Conservation (phyloP, 2,888 invertebrate genomes). For the Noctua janthina region DNA sequence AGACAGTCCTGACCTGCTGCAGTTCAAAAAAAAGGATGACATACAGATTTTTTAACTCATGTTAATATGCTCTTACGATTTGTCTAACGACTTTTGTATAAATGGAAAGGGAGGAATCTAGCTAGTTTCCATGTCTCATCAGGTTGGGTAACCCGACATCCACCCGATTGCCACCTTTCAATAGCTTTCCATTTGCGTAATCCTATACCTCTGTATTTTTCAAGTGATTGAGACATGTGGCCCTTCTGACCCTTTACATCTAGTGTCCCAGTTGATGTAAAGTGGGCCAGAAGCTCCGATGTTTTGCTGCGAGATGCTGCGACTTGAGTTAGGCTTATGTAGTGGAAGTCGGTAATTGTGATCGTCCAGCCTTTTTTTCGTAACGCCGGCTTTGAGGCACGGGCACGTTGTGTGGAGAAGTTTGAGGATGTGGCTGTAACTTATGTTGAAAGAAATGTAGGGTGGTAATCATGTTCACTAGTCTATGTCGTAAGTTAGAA, state of each 20-base stretch:
- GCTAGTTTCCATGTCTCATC: neutral
- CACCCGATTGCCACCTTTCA: neutral
- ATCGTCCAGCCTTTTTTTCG: constrained; percentile 59
- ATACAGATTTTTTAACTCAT: neutral
- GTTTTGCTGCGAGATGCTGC: constrained; percentile 66
- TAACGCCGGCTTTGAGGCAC: constrained; percentile 32
- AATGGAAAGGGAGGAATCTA: neutral
- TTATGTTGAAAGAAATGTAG: constrained; percentile 2
- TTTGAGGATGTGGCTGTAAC: constrained; percentile 47
- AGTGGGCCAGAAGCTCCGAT: constrained; percentile 68
- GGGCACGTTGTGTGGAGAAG: constrained; percentile 39
- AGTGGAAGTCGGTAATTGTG: constrained; percentile 73
- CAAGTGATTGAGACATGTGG: neutral
- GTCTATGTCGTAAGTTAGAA: neutral
- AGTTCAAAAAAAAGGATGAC: neutral
- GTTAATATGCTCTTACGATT: neutral
- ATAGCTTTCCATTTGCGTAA: neutral
- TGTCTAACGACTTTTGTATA: neutral
- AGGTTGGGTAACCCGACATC: neutral
- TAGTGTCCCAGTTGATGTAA: constrained; percentile 62
- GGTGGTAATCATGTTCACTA: neutral
- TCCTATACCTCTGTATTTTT: neutral
- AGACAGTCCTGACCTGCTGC: neutral
- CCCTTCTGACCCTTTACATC: constrained; percentile 1
- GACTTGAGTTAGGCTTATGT: constrained; percentile 74